A percentile compares a stretch with the other conserved stretches of the same genome.
phyloP scores from a whole-genome alignment of 2,888 invertebrate species.

The Pollenia angustigena region DNA sequence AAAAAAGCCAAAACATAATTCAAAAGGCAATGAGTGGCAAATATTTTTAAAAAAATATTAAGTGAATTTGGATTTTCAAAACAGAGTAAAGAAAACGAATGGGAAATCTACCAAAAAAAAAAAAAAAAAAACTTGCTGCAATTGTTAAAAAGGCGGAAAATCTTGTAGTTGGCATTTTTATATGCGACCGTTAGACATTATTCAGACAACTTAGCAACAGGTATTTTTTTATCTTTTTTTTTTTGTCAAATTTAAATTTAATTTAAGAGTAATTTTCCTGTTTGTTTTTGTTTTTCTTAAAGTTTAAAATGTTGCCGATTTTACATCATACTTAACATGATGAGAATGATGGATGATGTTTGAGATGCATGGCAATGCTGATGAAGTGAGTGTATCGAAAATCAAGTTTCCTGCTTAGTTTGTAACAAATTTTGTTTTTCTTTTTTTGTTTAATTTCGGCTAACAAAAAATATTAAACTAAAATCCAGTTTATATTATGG shows the following conservation, averaged over 20 bases:
- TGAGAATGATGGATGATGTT: constrained; percentile 18
- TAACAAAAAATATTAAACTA: constrained; percentile 38
- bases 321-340: constrained; percentile 47
- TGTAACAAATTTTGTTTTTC: constrained; percentile 33
- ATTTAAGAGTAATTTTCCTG: constrained; percentile 39
- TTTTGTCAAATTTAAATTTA: not conserved
- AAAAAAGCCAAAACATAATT: constrained; percentile 11
- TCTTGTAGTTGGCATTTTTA: constrained; percentile 13
- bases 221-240: not conserved
- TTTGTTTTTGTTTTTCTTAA: constrained; percentile 14
- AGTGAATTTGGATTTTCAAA: not conserved
- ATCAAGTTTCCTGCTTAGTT: constrained; percentile 45
- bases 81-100: not conserved
- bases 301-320: constrained; percentile 17
- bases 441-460: constrained; percentile 18
- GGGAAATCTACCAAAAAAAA: not conserved
- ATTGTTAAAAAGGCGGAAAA: constrained; percentile 55
- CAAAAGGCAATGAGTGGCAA: constrained; percentile 41
- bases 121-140: not conserved
- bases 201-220: constrained; percentile 52
- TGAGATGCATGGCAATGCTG: constrained; percentile 9
- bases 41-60: not conserved
- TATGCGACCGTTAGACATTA: constrained; percentile 16
- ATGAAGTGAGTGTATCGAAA: constrained; percentile 49
- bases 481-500: constrained; percentile 71